A percentile compares a stretch with the other conserved stretches of the same genome.
phyloP scores from a whole-genome alignment of 2,113 vertebrate genomes.

The Apodemus speciosus region DNA sequence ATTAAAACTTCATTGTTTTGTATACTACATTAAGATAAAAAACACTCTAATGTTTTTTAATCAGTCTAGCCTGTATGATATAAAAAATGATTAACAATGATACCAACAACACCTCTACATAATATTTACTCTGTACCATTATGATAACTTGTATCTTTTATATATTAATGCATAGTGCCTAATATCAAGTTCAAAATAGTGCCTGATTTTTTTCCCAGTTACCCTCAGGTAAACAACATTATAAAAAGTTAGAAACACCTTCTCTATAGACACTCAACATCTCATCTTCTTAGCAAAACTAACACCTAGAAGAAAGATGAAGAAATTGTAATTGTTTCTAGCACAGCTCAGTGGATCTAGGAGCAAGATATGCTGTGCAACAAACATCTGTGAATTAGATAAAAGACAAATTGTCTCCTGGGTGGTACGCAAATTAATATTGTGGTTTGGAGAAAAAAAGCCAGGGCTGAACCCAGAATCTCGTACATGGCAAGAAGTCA shows the following conservation, averaged over 20 bases:
- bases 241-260: neutral
- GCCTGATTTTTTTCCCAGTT: neutral
- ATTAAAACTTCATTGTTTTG: neutral
- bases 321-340: neutral
- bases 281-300: neutral
- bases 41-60: neutral
- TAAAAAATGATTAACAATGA: neutral
- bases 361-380: constrained; percentile 13
- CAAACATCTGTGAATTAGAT: neutral
- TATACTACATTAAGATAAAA: neutral
- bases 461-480: neutral
- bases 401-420: neutral
- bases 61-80: neutral
- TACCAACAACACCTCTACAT: neutral
- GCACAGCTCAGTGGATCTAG: neutral
- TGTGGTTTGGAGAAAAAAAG: neutral
- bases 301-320: neutral
- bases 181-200: neutral
- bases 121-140: neutral
- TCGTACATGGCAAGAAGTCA: neutral
- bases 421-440: neutral
- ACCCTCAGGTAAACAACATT: neutral
- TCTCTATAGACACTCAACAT: neutral
- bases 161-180: neutral
- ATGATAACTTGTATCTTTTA: neutral